Percentiles rank a stretch among this genome's conserved stretches.
These are phyloP conservation scores for Drosophila varians DNA, from an alignment of 1,140 invertebrate genomes.

Conservation along the genomic window DNA sequence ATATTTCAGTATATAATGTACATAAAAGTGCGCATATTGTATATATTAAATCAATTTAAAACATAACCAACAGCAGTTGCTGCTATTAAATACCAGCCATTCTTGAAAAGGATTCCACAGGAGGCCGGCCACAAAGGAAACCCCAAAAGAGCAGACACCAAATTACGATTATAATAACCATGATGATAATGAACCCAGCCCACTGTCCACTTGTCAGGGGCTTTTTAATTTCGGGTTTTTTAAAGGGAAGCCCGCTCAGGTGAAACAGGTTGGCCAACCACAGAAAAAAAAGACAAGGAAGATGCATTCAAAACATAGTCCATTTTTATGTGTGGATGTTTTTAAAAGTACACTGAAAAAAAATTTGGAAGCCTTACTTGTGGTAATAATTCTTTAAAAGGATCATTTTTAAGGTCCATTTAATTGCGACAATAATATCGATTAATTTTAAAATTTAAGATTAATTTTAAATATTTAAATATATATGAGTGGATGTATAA, in stretches of 20 bases:
- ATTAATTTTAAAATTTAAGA: no score
- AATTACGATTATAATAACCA: conserved; percentile 45
- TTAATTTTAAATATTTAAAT: neutral
- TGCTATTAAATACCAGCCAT: conserved; percentile 27
- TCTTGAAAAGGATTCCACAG: conserved; percentile 34
- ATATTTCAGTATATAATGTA: no score
- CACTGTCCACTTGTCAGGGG: conserved; percentile 25
- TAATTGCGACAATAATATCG: no score
- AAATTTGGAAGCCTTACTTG: no score
- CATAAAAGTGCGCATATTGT: no score
- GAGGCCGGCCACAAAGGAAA: conserved; percentile 10
- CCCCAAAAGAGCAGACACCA: conserved; percentile 39
- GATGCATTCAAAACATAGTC: conserved; percentile 31
- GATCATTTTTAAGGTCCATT: no score
- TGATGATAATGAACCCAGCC: conserved; percentile 38
- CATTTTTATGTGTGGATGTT: neutral
- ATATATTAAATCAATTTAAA: conserved; percentile 30
- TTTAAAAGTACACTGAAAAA: conserved; percentile 9
- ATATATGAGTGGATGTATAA: conserved; percentile 5
- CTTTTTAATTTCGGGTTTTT: conserved; percentile 28
- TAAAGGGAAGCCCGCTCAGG: conserved; percentile 31
- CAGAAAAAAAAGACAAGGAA: conserved; percentile 20
- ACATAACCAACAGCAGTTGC: conserved; percentile 38
- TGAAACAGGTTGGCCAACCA: conserved; percentile 62
- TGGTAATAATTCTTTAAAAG: no score